Evolutionary conservation across 2,888 invertebrate genomes (phyloP).

Genomic region (Pyrrhia umbra): DNA sequence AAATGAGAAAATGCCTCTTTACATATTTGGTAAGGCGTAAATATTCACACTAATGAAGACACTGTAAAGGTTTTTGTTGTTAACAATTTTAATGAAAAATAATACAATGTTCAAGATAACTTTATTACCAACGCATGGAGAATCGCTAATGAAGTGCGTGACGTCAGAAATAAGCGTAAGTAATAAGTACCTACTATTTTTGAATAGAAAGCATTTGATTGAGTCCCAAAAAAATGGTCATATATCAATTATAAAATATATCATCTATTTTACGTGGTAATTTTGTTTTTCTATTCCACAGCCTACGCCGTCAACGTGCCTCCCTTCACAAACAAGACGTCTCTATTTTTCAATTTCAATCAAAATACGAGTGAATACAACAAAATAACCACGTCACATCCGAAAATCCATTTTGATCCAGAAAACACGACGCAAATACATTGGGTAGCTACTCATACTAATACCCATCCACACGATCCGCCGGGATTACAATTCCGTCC

Average conservation of each 20-base stretch:
- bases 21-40: neutral
- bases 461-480: slow-evolving; percentile 52
- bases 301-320: neutral
- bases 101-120: neutral
- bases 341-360: slow-evolving; percentile 32
- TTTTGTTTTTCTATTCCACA: neutral
- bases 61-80: neutral
- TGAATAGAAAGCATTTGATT: no score
- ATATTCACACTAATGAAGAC: neutral
- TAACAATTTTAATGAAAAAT: neutral
- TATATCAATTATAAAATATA: neutral
- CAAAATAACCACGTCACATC: slow-evolving; percentile 43
- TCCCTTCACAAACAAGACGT: neutral
- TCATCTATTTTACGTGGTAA: neutral
- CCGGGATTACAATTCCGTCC: slow-evolving; percentile 55
- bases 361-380: slow-evolving; percentile 32
- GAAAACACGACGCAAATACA: slow-evolving; percentile 51
- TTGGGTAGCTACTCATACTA: slow-evolving; percentile 42
- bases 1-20: neutral
- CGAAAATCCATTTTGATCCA: slow-evolving; percentile 56
- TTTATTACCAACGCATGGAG: no score
- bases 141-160: no score
- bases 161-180: no score
- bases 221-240: no score
- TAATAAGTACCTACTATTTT: no score